phyloP scores from a whole-genome alignment of 2,797 vertebrate species.

The Rhinella marina region DNA sequence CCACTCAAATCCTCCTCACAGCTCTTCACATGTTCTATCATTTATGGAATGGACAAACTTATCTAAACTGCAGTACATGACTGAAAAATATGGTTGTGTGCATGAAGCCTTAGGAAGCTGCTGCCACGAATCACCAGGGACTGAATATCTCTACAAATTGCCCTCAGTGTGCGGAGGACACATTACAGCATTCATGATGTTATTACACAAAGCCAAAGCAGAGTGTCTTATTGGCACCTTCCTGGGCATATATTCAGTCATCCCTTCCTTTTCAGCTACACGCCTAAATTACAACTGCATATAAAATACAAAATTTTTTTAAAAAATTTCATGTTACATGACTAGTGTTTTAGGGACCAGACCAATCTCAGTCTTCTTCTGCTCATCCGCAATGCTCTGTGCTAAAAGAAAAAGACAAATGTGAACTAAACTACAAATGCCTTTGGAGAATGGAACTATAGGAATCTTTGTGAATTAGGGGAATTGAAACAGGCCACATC shows the following conservation, averaged over 20 bases:
- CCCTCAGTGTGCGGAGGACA: too few relatives aligned
- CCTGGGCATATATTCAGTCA: not conserved
- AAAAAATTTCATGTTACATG: not conserved
- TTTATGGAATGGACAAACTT: too few relatives aligned
- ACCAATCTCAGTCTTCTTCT: not conserved
- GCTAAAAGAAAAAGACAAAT: not conserved
- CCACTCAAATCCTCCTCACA: too few relatives aligned
- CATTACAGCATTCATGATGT: too few relatives aligned
- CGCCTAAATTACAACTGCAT: not conserved
- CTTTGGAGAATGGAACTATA: not conserved
- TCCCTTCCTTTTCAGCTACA: not conserved
- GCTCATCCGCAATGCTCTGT: too few relatives aligned
- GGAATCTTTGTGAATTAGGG: slow-evolving; percentile 68
- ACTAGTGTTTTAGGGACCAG: not conserved
- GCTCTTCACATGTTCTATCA: too few relatives aligned
- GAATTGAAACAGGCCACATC: slow-evolving; percentile 59
- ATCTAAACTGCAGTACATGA: too few relatives aligned
- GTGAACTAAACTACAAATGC: not conserved
- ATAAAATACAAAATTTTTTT: not conserved
- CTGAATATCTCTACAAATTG: too few relatives aligned
- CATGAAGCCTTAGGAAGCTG: too few relatives aligned
- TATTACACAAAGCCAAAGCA: not conserved
- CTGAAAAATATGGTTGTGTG: too few relatives aligned
- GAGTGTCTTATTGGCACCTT: not conserved
- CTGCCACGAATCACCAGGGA: too few relatives aligned